These are phyloP conservation scores for Drosophila kambysellisi DNA, from an alignment of 2,888 invertebrate species.

Conservation along the genomic window DNA sequence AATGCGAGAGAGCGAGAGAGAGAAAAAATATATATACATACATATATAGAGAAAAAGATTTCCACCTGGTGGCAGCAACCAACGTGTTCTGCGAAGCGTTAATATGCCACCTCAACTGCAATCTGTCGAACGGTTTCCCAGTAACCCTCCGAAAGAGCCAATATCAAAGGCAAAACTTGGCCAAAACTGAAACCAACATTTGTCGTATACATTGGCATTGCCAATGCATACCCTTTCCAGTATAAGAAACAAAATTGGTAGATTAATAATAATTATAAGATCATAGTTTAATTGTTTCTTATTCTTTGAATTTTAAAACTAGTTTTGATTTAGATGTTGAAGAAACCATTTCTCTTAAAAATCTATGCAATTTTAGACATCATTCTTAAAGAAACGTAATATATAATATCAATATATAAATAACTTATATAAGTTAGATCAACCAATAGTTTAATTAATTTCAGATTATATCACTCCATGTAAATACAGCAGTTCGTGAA, in stretches of 20 bases:
- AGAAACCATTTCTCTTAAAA: not conserved
- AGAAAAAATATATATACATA: not conserved
- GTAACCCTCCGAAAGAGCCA: not conserved
- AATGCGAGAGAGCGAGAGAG: too few species aligned
- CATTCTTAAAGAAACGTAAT: not conserved
- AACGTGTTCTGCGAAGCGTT: constrained; percentile 35
- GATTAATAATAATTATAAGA: not conserved
- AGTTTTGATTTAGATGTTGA: not conserved
- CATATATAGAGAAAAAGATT: not conserved
- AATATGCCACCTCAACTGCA: constrained; percentile 35
- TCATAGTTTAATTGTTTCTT: not conserved
- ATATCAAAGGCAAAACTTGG: constrained; percentile 19
- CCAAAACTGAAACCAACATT: not conserved
- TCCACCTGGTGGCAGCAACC: not conserved
- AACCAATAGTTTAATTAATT: not conserved
- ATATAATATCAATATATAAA: not conserved
- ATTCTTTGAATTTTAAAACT: too few species aligned
- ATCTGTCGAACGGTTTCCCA: constrained; percentile 9
- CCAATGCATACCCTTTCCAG: not conserved
- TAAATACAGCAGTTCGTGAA: not conserved
- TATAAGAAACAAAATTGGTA: not conserved
- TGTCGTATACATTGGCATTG: not conserved
- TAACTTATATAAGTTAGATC: not conserved
- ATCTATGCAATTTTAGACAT: not conserved
- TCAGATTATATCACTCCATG: not conserved